Evolutionary conservation across 2,113 vertebrate species (phyloP).

Genomic region (Plectropomus leopardus): DNA sequence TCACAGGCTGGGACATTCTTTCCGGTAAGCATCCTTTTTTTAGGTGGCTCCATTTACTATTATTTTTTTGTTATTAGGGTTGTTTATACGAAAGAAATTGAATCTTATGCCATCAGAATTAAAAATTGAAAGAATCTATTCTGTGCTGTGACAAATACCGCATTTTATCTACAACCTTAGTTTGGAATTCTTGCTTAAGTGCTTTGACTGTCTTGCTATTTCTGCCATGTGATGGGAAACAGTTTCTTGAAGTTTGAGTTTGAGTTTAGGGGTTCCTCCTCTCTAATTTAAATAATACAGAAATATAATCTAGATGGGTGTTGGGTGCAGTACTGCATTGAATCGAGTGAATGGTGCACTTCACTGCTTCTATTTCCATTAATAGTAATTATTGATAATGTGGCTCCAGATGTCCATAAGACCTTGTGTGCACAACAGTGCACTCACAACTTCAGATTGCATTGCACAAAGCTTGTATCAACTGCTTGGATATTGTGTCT

Average conservation of each 20-base stretch:
- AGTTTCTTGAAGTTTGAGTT: background rate
- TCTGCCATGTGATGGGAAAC: background rate
- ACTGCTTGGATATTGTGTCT: background rate
- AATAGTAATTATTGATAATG: background rate
- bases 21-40: background rate
- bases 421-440: background rate
- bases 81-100: background rate
- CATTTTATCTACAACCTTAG: background rate
- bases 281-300: background rate
- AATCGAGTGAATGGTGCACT: background rate
- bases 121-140: background rate
- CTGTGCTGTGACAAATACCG: background rate
- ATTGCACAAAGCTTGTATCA: background rate
- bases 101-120: background rate
- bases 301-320: too few species aligned
- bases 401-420: background rate
- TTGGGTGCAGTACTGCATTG: background rate
- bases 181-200: background rate
- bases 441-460: background rate
- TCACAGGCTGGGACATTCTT: background rate
- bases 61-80: background rate
- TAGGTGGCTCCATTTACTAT: background rate
- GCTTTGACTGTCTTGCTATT: background rate
- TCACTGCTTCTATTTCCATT: background rate
- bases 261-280: background rate